Percentiles rank a stretch among this genome's conserved stretches.
phyloP scores from a whole-genome alignment of 2,797 vertebrate species.

The Acipenser ruthenus region DNA sequence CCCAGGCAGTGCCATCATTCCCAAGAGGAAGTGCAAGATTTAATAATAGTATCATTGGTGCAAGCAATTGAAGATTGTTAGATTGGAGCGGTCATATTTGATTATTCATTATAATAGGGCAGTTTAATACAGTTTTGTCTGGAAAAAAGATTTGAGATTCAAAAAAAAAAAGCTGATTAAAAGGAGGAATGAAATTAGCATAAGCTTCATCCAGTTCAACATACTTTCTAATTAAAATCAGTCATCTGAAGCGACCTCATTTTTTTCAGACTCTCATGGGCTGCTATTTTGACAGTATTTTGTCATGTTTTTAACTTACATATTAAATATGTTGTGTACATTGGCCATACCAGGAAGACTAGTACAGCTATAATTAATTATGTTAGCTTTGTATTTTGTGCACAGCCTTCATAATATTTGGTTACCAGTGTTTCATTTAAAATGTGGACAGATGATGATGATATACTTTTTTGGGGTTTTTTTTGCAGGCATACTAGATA shows the following conservation, averaged over 20 bases:
- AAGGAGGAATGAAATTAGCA: constrained; percentile 82
- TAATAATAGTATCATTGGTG: constrained; percentile 21
- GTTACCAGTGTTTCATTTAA: constrained; percentile 42
- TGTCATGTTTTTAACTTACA: constrained; percentile 30
- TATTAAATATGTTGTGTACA: constrained; percentile 54
- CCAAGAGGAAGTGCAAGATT: constrained; percentile 30
- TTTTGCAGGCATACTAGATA: neutral
- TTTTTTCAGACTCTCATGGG: constrained; percentile 56
- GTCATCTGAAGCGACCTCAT: constrained; percentile 79
- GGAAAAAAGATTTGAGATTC: constrained; percentile 54
- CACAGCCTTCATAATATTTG: constrained; percentile 47
- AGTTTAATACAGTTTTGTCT: constrained; percentile 39
- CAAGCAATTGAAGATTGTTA: constrained; percentile 4
- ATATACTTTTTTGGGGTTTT: neutral
- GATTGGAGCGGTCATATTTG: constrained; percentile 30
- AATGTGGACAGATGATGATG: constrained; percentile 11
- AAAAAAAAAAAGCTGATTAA: constrained; percentile 66
- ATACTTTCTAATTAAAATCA: constrained; percentile 93
- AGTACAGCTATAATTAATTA: constrained; percentile 54
- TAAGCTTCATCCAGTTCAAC: constrained; percentile 76
- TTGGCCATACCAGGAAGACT: constrained; percentile 38
- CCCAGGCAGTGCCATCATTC: neutral
- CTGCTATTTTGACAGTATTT: constrained; percentile 31
- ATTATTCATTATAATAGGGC: constrained; percentile 49
- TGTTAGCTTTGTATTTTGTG: constrained; percentile 41